Percentiles rank a stretch among this genome's conserved stretches.
phyloP scores from a whole-genome alignment of 2,888 invertebrate species.

The Platerodrilus igneus region DNA sequence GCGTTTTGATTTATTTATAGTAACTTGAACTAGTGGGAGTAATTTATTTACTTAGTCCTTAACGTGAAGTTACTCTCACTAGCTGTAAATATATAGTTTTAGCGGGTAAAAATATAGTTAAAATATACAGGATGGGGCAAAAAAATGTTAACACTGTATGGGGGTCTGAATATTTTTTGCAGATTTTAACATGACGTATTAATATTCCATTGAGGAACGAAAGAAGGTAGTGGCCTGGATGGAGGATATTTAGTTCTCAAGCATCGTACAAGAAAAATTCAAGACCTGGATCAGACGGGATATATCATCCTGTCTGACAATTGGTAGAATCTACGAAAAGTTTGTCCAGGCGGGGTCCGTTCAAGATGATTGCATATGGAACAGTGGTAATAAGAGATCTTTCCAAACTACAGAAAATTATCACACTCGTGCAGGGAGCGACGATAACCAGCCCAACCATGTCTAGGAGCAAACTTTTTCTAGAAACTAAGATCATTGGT shows the following conservation, averaged over 20 bases:
- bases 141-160: constrained; percentile 10
- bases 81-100: too few species aligned
- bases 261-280: constrained; percentile 7
- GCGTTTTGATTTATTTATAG: too few species aligned
- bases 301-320: constrained; percentile 8
- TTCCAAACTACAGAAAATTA: constrained; percentile 1
- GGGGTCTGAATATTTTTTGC: not conserved
- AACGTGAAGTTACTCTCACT: too few species aligned
- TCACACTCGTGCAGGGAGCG: too few species aligned
- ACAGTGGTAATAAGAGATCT: constrained; percentile 1
- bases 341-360: constrained; percentile 11
- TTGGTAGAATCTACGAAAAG: too few species aligned
- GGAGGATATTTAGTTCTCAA: constrained; percentile 6
- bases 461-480: too few species aligned
- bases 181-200: constrained; percentile 3
- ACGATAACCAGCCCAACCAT: not conserved
- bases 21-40: too few species aligned
- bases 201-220: constrained; percentile 10
- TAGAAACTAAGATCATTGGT: too few species aligned
- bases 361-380: too few species aligned
- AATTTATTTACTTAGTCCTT: too few species aligned
- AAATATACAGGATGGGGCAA: too few species aligned
- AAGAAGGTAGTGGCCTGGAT: constrained; percentile 6
- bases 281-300: constrained; percentile 10
- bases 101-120: too few species aligned